phyloP scores from a whole-genome alignment of 1,140 invertebrate genomes.

The Calosoma granatense region DNA sequence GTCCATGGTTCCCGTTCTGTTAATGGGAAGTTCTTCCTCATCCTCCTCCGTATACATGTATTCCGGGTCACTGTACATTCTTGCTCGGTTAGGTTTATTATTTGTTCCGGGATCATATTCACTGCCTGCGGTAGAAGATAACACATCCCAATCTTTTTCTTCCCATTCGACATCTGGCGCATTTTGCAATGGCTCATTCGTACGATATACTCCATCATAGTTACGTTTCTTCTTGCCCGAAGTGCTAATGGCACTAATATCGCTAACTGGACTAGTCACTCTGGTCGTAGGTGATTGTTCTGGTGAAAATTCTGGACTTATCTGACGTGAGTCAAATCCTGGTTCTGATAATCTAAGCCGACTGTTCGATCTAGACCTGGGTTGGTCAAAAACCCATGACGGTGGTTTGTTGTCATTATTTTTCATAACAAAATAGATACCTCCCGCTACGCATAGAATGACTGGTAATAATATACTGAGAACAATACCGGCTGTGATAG shows the following conservation, averaged over 20 bases:
- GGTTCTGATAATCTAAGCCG: conserved; percentile 8
- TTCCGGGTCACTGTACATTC: background rate
- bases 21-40: background rate
- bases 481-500: conserved; percentile 64
- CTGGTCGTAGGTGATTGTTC: conserved; percentile 15
- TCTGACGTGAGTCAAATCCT: background rate
- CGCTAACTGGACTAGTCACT: conserved; percentile 20
- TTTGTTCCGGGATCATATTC: background rate
- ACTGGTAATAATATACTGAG: conserved; percentile 65
- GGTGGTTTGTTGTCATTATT: conserved; percentile 33
- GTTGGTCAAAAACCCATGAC: conserved; percentile 12
- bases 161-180: conserved; percentile 73
- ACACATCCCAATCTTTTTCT: conserved; percentile 53
- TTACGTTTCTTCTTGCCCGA: conserved; percentile 49
- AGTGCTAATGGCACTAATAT: conserved; percentile 13
- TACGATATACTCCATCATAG: conserved; percentile 71
- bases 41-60: background rate
- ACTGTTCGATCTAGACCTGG: conserved; percentile 7
- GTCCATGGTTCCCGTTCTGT: conserved; percentile 11
- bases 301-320: conserved; percentile 15
- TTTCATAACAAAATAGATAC: conserved; percentile 49
- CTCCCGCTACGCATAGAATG: conserved; percentile 56
- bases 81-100: background rate
- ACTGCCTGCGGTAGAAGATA: no score
- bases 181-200: conserved; percentile 67